Conservation (phyloP, 2,888 invertebrate genomes). For the Plebejus anna region DNA sequence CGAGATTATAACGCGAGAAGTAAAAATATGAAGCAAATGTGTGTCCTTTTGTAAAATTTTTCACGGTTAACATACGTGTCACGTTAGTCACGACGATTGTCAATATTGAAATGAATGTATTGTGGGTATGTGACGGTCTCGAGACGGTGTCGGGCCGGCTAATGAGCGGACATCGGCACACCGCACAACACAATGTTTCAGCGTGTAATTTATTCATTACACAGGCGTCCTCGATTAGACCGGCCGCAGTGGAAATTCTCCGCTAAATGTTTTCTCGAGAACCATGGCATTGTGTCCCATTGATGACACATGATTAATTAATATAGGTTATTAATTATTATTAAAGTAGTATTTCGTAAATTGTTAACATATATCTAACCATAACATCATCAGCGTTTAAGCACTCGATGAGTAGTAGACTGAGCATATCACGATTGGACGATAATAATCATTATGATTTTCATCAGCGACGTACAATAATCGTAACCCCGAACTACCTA, state of each 20-base stretch:
- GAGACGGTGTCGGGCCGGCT: constrained; percentile 55
- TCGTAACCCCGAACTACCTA: neutral
- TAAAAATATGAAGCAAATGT: constrained; percentile 50
- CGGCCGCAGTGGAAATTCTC: constrained; percentile 68
- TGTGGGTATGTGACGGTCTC: constrained; percentile 46
- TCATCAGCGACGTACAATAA: neutral
- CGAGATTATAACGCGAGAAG: constrained; percentile 31
- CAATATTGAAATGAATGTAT: constrained; percentile 64
- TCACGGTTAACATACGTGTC: constrained; percentile 53
- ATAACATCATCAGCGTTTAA: neutral
- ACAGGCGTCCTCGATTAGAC: constrained; percentile 74
- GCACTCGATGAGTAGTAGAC: neutral
- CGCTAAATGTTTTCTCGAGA: constrained; percentile 58
- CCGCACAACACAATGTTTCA: constrained; percentile 77
- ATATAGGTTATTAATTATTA: neutral
- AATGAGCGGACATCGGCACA: constrained; percentile 73
- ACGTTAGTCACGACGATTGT: constrained; percentile 57
- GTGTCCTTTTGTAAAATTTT: constrained; percentile 45
- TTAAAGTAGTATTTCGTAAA: too few species aligned
- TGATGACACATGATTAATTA: neutral
- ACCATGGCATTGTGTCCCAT: constrained; percentile 24
- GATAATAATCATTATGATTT: neutral
- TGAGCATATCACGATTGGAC: neutral
- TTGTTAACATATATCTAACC: neutral
- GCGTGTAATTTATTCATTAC: constrained; percentile 80